A percentile compares a stretch with the other conserved stretches of the same genome.
Evolutionary conservation across 2,888 invertebrate genomes (phyloP).

Genomic region (Sinelater perroti): DNA sequence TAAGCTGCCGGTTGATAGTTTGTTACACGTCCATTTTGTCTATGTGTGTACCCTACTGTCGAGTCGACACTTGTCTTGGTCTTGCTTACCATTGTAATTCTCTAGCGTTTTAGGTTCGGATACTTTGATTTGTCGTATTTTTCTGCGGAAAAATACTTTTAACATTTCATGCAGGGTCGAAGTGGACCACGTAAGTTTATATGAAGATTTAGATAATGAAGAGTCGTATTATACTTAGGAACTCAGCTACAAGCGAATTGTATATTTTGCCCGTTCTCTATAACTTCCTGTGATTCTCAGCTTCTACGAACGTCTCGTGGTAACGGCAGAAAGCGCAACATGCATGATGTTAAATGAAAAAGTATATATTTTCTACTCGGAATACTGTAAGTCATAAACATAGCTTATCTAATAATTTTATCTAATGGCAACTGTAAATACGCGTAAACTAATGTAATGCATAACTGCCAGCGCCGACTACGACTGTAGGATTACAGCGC

Average conservation of each 20-base stretch:
- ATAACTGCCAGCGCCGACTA: too few relatives aligned
- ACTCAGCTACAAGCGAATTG: neutral
- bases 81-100: slow-evolving; percentile 20
- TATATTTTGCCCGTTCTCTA: slow-evolving; percentile 1
- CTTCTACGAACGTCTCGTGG: too few relatives aligned
- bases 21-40: slow-evolving; percentile 33
- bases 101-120: slow-evolving; percentile 12
- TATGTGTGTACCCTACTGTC: slow-evolving; percentile 29
- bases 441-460: too few relatives aligned
- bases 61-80: slow-evolving; percentile 29
- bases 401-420: too few relatives aligned
- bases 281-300: neutral
- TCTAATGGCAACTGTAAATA: too few relatives aligned
- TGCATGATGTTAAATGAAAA: neutral
- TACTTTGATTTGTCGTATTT: slow-evolving; percentile 30
- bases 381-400: too few relatives aligned
- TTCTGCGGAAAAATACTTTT: slow-evolving; percentile 28
- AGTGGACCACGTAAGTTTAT: slow-evolving; percentile 38
- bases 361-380: too few relatives aligned
- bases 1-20: slow-evolving; percentile 62
- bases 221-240: slow-evolving; percentile 20
- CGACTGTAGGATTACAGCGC: too few relatives aligned
- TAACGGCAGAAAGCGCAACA: too few relatives aligned
- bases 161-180: slow-evolving; percentile 38
- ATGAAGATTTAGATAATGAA: slow-evolving; percentile 32